A percentile compares a stretch with the other conserved stretches of the same genome.
Conservation (phyloP, 1,140 invertebrate species). For the Drosophila repletoides region DNA sequence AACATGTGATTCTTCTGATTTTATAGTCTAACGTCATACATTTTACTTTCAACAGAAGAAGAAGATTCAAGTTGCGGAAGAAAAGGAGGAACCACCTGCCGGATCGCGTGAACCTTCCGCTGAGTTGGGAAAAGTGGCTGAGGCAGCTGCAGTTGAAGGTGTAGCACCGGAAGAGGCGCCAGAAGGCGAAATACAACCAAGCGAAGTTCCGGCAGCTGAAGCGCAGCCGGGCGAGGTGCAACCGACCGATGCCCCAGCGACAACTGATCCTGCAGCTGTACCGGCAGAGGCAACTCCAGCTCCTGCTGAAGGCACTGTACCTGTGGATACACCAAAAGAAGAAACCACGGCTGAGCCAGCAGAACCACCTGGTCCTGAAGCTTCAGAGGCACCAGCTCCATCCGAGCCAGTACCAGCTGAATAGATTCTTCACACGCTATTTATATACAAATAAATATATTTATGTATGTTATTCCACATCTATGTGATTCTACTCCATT, state of each 20-base stretch:
- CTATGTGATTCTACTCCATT: no score
- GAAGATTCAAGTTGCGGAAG: neutral
- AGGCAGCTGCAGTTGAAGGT: neutral
- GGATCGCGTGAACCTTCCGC: neutral
- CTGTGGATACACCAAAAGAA: neutral
- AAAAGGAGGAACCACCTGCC: neutral
- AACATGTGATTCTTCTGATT: no score
- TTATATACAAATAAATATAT: neutral
- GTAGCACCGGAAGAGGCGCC: neutral
- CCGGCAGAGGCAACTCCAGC: neutral
- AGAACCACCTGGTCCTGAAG: neutral
- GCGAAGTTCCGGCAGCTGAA: neutral
- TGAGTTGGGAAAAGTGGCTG: neutral
- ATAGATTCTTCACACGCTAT: neutral
- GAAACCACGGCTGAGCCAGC: neutral
- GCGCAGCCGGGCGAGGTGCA: neutral
- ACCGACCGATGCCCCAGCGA: neutral
- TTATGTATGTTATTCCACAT: neutral
- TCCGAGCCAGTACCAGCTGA: neutral
- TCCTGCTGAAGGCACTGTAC: neutral
- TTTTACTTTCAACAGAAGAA: slow-evolving; percentile 4
- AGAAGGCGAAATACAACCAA: neutral
- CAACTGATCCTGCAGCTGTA: neutral
- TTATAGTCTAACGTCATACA: no score
- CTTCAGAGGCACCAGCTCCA: neutral